Evolutionary conservation across 2,888 invertebrate species (phyloP), one percentile per base, ranked within the genome.

Genomic region (Melangyna quadrimaculata): DNA sequence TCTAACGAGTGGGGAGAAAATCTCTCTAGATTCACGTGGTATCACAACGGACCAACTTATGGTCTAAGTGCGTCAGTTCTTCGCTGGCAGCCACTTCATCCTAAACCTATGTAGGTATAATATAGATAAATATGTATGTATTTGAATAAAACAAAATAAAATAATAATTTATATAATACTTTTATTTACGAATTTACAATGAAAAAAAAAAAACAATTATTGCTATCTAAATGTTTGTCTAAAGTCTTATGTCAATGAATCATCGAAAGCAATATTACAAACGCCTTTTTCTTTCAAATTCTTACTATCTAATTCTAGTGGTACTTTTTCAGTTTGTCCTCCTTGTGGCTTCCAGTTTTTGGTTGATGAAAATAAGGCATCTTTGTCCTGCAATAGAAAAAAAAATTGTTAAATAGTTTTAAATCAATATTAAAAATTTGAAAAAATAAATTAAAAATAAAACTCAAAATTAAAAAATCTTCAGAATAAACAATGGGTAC

Each of bases 311-410:
- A 45, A 24, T 17, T 51, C 19, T 12, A 53, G 32, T 9, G 57
- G 48, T 9, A 19, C 22, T 51, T 43, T 67, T 57, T 55, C 72
- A 7, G 19, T 67, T 40, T 82, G 78, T 59, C 37, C 67, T 6
- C 72, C 72, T 48, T 82, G 82, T 32, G 82, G 78, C 14, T 78
- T 82, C 78, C 82, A 82, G 1, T 55, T 14, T 14, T 29, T 29
- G 14, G 73, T 82, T 14, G 82, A 9, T 10, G 24, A 32, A 22
- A 82, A 82, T 35, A 67, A 67, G 0, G n/a, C 32, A n/a, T 51
- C 51, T 35, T 14, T 67, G 10, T 51, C 51, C 48, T 51, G 67
- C 3, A 67, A 67, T 10, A 5, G n/a, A 48, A 29, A 65, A 43
- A 27, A 27, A 59, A 22, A 37, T n/a, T 8, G 7, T n/a, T 27